These are phyloP conservation scores for Himalopsyche anomala DNA, from an alignment of 2,888 invertebrate species.

Conservation along the genomic window DNA sequence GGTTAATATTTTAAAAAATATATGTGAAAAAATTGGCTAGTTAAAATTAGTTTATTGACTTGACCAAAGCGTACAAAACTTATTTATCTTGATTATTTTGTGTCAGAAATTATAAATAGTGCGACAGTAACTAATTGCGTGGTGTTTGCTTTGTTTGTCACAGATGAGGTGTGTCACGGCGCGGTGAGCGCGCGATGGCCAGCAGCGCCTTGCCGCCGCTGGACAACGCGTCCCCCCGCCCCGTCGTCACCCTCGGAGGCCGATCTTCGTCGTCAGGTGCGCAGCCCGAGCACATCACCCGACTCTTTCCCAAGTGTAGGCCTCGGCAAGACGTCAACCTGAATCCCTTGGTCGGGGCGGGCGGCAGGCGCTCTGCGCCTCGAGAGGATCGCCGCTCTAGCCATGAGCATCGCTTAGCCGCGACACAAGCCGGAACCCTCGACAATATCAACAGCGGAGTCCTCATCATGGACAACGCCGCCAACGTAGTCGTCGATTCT, in stretches of 20 bases:
- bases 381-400: slow-evolving; percentile 69
- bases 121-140: no score
- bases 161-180: slow-evolving; percentile 58
- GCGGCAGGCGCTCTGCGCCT: slow-evolving; percentile 74
- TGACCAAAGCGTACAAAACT: no score
- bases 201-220: slow-evolving; percentile 66
- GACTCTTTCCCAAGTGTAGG: slow-evolving; percentile 91
- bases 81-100: no score
- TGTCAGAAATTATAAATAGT: no score
- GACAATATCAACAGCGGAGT: slow-evolving; percentile 50
- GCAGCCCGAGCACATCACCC: slow-evolving; percentile 85
- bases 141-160: slow-evolving; percentile 41
- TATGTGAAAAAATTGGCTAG: no score
- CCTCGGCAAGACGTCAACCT: slow-evolving; percentile 80
- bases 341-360: slow-evolving; percentile 68
- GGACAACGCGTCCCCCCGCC: slow-evolving; percentile 67
- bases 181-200: slow-evolving; percentile 72
- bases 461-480: slow-evolving; percentile 52
- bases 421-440: slow-evolving; percentile 45
- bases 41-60: no score
- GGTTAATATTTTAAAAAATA: no score
- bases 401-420: slow-evolving; percentile 39
- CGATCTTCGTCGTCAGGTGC: slow-evolving; percentile 72
- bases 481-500: slow-evolving; percentile 46
- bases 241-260: slow-evolving; percentile 70